Base-by-base conservation (phyloP, 1,140 invertebrate genomes). In the Hypsibius dujardini region DNA sequence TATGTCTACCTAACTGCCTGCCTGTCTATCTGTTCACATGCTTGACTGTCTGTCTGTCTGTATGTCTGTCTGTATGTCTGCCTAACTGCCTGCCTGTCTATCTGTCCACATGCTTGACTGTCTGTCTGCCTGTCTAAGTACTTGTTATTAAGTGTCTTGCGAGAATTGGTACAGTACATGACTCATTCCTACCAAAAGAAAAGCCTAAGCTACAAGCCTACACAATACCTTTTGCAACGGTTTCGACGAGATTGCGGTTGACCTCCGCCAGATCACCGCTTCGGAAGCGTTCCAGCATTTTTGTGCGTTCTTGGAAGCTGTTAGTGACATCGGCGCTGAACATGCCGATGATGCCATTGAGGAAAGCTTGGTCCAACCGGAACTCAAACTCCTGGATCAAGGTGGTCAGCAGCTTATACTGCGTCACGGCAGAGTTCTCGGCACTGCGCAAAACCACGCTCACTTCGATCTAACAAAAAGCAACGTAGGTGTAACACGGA, bases 331-430 rank as follows among this genome's bases (percentile, higher is more conserved):
- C 75, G 42, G 81, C 76, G 85, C 84, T 74, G 76, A 95, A 88
- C 75, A 96, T 82, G 2, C 85, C 85, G 71, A 90, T 82, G 28
- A 96, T 79, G 2, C 89, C 88, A 78, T 89, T 94, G n/a, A 98
- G 84, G 74, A 98, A 91, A 2, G 87, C 86, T 76, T 95, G 87
- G 78, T 98, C 95, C 0, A 97, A 86, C 80, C 95, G 95, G 1
- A 98, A 83, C 75, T 92, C 89, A 80, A 98, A 96, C 79, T 98
- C 95, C 42, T 67, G 62, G 42, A 67, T 67, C 12, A 67, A 42
- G 12, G 45, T 7, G 3, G 62, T 62, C 1, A 77, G 73, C 72
- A 81, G 84, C 79, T 95, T 94, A 77, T 90, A 95, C 79, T 98
- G 92, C 47, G 87, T 85, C 1, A 98, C 87, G 47, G 84, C 86